These are phyloP conservation scores for Macrotis lagotis DNA, from an alignment of 2,113 vertebrate genomes.

Conservation along the genomic window DNA sequence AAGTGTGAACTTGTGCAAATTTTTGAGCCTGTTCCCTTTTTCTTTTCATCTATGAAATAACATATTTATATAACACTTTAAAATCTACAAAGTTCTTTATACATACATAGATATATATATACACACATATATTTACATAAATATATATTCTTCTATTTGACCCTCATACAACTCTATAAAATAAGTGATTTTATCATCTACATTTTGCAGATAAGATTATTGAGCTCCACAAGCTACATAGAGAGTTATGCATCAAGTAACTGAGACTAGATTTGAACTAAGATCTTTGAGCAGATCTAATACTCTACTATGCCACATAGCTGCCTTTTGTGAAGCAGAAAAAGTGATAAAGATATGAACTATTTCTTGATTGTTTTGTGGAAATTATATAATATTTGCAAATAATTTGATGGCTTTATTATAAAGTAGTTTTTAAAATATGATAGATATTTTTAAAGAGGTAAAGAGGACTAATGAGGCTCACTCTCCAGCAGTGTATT, in stretches of 20 bases:
- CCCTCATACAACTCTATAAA: background rate
- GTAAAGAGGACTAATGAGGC: constrained; percentile 1
- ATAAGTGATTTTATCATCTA: background rate
- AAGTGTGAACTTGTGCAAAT: constrained; percentile 56
- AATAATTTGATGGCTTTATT: background rate
- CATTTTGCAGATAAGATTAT: background rate
- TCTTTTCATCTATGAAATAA: constrained; percentile 24
- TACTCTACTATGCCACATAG: background rate
- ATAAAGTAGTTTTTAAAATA: background rate
- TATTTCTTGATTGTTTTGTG: constrained; percentile 16
- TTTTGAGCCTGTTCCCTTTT: constrained; percentile 46
- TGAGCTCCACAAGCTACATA: background rate
- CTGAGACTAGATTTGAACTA: background rate
- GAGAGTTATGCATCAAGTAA: background rate
- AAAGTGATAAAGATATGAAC: background rate
- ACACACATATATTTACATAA: background rate
- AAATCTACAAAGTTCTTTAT: background rate
- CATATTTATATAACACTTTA: background rate
- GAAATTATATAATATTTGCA: background rate
- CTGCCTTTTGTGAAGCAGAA: background rate
- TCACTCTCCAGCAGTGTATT: background rate
- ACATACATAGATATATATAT: background rate
- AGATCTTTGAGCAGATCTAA: background rate
- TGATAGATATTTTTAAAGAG: background rate
- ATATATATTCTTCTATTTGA: background rate